Conservation (phyloP, 2,888 invertebrate species). For the Rhorus exstirpatorius region DNA sequence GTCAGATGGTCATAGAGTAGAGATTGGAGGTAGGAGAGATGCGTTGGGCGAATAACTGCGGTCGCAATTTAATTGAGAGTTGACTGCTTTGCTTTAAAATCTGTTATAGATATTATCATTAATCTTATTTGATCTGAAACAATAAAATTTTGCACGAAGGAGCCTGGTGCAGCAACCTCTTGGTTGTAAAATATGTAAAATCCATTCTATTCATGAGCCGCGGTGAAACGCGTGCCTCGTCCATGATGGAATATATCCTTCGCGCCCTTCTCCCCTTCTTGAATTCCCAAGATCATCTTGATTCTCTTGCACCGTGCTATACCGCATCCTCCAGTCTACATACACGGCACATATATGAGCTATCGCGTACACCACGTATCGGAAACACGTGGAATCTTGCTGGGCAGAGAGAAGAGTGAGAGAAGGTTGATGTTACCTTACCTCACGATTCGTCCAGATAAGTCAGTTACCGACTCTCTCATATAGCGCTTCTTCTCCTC, state of each 20-base stretch:
- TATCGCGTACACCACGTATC: conserved; percentile 65
- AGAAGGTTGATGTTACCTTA: conserved; percentile 69
- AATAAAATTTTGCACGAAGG: conserved; percentile 32
- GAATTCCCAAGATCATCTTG: conserved; percentile 64
- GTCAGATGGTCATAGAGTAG: too few relatives aligned
- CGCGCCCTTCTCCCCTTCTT: conserved; percentile 37
- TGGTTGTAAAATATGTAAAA: conserved; percentile 34
- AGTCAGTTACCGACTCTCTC: conserved; percentile 85
- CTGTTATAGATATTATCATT: conserved; percentile 4
- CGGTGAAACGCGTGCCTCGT: conserved; percentile 61
- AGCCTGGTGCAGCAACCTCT: background rate
- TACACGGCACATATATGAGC: conserved; percentile 49
- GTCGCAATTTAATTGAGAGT: too few relatives aligned
- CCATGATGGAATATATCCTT: conserved; percentile 55
- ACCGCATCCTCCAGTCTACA: conserved; percentile 34
- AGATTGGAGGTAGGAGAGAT: too few relatives aligned
- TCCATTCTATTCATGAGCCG: conserved; percentile 54
- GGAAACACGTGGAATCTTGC: conserved; percentile 71
- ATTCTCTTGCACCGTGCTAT: conserved; percentile 35
- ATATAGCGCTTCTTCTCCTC: conserved; percentile 82
- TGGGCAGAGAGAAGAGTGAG: conserved; percentile 60
- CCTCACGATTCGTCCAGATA: conserved; percentile 80
- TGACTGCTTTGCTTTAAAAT: background rate
- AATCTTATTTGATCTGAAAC: conserved; percentile 19
- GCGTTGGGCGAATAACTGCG: too few relatives aligned